These are phyloP conservation scores for Dynastes hyllus DNA, from an alignment of 2,888 invertebrate species.

Conservation along the genomic window DNA sequence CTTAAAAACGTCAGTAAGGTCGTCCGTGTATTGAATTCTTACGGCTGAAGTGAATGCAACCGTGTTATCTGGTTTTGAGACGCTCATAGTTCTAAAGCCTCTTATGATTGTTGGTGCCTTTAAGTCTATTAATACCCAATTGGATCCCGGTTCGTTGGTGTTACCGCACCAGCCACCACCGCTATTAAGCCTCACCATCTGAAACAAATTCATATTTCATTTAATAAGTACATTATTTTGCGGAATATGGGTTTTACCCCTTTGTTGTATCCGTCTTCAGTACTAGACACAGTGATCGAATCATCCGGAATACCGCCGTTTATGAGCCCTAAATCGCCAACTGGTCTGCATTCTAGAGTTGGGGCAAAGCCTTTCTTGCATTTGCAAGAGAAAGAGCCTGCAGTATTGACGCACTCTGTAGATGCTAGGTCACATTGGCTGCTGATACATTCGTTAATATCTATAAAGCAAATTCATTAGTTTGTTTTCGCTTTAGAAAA, in stretches of 20 bases:
- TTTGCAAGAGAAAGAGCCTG: constrained; percentile 92
- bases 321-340: constrained; percentile 89
- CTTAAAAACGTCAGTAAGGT: constrained; percentile 90
- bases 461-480: constrained; percentile 67
- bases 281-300: constrained; percentile 88
- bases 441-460: constrained; percentile 91
- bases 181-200: constrained; percentile 89
- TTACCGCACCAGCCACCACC: constrained; percentile 94
- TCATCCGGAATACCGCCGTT: constrained; percentile 94
- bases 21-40: constrained; percentile 90
- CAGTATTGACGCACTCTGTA: constrained; percentile 91
- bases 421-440: constrained; percentile 93
- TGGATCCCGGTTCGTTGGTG: constrained; percentile 87
- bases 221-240: neutral
- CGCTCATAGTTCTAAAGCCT: constrained; percentile 93
- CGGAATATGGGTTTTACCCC: constrained; percentile 74
- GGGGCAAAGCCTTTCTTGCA: constrained; percentile 89
- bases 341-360: constrained; percentile 91
- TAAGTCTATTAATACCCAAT: constrained; percentile 91
- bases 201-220: constrained; percentile 46
- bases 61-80: constrained; percentile 86
- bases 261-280: constrained; percentile 88
- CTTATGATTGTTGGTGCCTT: constrained; percentile 91
- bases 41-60: constrained; percentile 93
- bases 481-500: neutral